These are phyloP conservation scores for Caenorhabditis sinica DNA, from an alignment of 2,888 invertebrate genomes.

Conservation along the genomic window DNA sequence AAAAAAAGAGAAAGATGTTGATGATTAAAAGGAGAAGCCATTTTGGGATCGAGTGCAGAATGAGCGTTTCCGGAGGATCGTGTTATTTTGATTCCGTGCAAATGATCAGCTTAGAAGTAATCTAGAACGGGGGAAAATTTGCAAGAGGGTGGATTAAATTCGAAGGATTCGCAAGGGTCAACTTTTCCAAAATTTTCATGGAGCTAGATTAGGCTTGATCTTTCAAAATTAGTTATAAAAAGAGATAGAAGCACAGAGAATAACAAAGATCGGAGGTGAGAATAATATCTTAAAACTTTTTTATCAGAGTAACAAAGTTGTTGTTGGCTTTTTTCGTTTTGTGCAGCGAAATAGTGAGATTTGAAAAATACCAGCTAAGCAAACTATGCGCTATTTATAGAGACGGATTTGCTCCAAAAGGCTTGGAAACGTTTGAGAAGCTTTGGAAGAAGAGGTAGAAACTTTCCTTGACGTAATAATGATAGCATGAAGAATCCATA, in stretches of 20 bases:
- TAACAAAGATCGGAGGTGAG: neutral
- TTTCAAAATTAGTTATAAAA: too few species aligned
- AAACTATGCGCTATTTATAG: neutral
- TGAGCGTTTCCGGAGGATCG: neutral
- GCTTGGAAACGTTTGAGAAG: neutral
- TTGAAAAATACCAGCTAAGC: neutral
- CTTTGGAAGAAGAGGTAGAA: too few species aligned
- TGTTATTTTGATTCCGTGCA: neutral
- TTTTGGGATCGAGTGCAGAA: conserved; percentile 15
- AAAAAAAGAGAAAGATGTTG: neutral
- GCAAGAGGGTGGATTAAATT: neutral
- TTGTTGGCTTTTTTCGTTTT: neutral
- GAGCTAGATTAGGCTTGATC: too few species aligned
- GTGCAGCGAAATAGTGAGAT: neutral
- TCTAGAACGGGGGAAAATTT: neutral
- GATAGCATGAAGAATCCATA: too few species aligned
- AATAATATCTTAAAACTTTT: neutral
- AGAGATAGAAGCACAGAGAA: too few species aligned
- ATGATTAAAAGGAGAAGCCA: conserved; percentile 30
- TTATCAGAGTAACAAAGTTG: neutral
- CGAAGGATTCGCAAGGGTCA: neutral
- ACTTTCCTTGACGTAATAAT: too few species aligned
- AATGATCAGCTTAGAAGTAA: neutral
- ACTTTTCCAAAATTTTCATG: too few species aligned
- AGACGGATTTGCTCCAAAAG: neutral